Percentiles rank a stretch among this genome's conserved stretches.
These are phyloP conservation scores for Columba guinea DNA, from an alignment of 2,797 vertebrate genomes.

Conservation along the genomic window DNA sequence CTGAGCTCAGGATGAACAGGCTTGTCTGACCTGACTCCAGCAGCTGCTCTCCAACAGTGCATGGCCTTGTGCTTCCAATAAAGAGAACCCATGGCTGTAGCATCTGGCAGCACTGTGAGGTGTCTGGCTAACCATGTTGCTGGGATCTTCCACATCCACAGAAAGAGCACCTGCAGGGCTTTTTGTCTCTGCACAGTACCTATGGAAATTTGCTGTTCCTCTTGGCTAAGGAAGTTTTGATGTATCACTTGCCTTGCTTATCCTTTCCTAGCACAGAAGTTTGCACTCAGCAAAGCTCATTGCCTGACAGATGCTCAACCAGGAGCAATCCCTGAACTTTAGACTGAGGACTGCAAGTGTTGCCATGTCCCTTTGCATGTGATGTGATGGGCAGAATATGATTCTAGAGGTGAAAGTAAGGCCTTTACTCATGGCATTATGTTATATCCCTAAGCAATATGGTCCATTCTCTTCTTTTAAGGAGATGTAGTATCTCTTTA, in stretches of 20 bases:
- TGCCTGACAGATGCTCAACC: background rate
- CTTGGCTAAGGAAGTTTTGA: background rate
- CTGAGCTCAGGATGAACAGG: background rate
- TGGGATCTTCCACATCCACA: background rate
- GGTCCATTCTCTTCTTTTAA: background rate
- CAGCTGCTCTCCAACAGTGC: background rate
- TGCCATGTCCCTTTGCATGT: background rate
- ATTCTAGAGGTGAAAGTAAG: background rate
- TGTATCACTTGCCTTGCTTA: background rate
- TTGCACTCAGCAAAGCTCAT: background rate
- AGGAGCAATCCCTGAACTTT: background rate
- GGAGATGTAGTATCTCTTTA: background rate
- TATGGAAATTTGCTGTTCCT: background rate
- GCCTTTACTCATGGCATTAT: background rate
- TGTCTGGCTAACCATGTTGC: background rate
- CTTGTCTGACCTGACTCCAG: background rate
- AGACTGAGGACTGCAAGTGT: accelerated
- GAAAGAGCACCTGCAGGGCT: background rate
- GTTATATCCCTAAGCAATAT: background rate
- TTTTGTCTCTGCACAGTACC: background rate
- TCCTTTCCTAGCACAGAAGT: background rate
- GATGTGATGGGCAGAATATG: background rate
- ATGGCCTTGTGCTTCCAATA: background rate
- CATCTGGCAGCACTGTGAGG: background rate
- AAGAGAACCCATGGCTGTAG: accelerated